Evolutionary conservation across 2,113 vertebrate species (phyloP).

Genomic region (Ailuropoda melanoleuca): DNA sequence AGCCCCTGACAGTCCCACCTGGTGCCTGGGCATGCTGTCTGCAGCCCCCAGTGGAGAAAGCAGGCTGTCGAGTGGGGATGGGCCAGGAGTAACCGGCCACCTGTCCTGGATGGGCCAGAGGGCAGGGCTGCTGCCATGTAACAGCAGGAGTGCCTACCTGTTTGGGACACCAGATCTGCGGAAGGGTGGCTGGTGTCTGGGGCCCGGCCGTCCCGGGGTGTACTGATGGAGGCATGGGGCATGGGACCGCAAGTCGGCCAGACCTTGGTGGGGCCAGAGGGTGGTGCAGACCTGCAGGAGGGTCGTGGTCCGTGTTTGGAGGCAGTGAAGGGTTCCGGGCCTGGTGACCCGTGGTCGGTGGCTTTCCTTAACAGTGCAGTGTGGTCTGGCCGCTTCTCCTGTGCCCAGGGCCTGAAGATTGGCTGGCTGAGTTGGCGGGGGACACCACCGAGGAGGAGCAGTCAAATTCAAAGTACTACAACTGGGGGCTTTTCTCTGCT

Average conservation of each 20-base stretch:
- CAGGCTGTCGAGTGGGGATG: background rate
- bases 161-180: no score
- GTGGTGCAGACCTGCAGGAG: background rate
- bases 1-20: background rate
- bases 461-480: rapidly evolving
- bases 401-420: background rate
- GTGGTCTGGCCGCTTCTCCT: background rate
- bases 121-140: background rate
- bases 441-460: background rate
- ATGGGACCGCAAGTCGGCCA: background rate
- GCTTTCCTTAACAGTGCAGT: background rate
- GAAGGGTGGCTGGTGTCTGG: background rate
- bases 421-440: background rate
- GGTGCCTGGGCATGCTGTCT: rapidly evolving
- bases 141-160: rapidly evolving
- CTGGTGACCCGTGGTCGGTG: background rate
- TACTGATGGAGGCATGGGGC: background rate
- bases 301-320: background rate
- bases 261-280: background rate
- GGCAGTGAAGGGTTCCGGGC: background rate
- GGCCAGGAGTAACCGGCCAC: background rate
- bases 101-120: background rate
- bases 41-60: background rate
- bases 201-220: rapidly evolving
- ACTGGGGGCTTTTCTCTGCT: background rate